Evolutionary conservation across 92 coral and sea anemone species (phyloP).

Genomic region (Phenganax stokvisi): DNA sequence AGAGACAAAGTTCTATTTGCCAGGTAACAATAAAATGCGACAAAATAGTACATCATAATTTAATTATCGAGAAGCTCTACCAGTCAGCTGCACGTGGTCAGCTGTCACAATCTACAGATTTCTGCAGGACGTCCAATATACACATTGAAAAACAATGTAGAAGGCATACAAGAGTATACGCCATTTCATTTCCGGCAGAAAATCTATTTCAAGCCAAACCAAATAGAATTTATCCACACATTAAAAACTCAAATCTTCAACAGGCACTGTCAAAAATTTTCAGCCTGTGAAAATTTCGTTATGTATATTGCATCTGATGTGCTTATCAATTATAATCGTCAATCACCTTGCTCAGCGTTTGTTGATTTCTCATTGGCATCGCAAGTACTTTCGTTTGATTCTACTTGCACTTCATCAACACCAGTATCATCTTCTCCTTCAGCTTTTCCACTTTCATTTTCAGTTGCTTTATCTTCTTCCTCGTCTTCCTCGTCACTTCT

Average conservation of each 20-base stretch:
- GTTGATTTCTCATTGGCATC: not conserved
- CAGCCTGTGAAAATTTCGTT: not conserved
- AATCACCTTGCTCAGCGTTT: conserved; percentile 1
- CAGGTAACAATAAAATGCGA: too few species aligned
- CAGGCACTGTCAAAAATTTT: not conserved
- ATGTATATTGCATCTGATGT: not conserved
- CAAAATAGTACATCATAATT: too few species aligned
- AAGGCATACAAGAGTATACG: not conserved
- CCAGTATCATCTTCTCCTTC: not conserved
- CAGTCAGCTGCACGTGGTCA: too few species aligned
- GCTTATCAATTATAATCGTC: not conserved
- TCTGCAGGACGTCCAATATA: not conserved
- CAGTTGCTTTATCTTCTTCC: not conserved
- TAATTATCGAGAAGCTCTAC: too few species aligned
- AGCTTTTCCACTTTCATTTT: not conserved
- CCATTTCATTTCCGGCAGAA: not conserved
- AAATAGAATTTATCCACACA: not conserved
- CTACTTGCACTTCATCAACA: not conserved
- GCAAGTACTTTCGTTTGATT: not conserved
- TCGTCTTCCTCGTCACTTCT: conserved; percentile 26
- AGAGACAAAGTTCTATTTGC: too few species aligned
- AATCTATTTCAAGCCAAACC: too few species aligned
- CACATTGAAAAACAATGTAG: not conserved
- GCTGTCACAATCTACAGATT: too few species aligned
- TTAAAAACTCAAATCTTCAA: not conserved